These are phyloP conservation scores for Napeogenes inachia DNA, from an alignment of 2,888 invertebrate species.

Conservation along the genomic window DNA sequence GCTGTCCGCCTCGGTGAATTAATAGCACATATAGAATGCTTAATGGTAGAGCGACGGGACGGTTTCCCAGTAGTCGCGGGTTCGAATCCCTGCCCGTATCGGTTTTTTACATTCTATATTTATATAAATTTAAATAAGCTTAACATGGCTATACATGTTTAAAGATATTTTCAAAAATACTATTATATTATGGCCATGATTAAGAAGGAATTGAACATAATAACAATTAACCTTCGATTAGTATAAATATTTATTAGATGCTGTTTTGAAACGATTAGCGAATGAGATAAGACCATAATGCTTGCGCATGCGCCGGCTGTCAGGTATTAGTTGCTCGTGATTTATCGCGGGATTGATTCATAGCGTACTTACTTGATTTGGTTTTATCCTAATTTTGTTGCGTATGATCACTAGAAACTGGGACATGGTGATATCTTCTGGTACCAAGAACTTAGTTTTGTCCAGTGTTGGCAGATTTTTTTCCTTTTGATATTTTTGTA, in stretches of 20 bases:
- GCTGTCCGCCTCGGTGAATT: too few species aligned
- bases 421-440: conserved; percentile 92
- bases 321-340: conserved; percentile 23
- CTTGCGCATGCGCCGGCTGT: conserved; percentile 22
- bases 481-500: conserved; percentile 89
- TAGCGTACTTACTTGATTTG: conserved; percentile 78
- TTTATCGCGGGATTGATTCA: conserved; percentile 24
- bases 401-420: conserved; percentile 89
- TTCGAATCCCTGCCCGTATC: too few species aligned
- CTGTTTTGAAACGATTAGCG: conserved; percentile 27
- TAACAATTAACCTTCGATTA: conserved; percentile 15
- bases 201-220: conserved; percentile 1
- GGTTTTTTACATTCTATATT: too few species aligned
- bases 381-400: conserved; percentile 69
- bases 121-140: too few species aligned
- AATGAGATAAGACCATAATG: conserved; percentile 19
- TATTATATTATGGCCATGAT: background rate
- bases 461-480: conserved; percentile 85
- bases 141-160: too few species aligned
- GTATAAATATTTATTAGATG: conserved; percentile 16
- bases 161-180: too few species aligned
- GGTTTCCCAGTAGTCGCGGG: too few species aligned
- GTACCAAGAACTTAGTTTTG: conserved; percentile 92
- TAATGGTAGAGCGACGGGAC: too few species aligned
- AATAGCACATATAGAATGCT: too few species aligned